Evolutionary conservation across 2,888 invertebrate species (phyloP).

Genomic region (Halictus quadricinctus): DNA sequence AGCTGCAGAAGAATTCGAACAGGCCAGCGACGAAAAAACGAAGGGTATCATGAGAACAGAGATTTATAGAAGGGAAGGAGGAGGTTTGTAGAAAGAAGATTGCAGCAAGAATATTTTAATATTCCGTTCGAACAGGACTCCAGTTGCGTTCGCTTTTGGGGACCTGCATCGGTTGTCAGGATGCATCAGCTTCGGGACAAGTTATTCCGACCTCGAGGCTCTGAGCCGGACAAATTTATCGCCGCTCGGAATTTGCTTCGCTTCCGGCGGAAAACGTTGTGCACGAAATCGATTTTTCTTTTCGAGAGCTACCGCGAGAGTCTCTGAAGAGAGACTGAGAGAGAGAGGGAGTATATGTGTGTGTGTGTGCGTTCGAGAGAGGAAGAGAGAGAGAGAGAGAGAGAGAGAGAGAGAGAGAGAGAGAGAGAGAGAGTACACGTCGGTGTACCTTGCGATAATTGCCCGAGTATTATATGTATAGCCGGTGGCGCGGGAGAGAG

Average conservation of each 20-base stretch:
- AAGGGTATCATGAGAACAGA: neutral
- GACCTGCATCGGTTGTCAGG: neutral
- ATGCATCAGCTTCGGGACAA: neutral
- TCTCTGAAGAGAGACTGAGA: neutral
- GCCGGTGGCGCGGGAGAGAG: conserved; percentile 28
- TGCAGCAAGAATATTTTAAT: neutral
- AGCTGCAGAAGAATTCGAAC: neutral
- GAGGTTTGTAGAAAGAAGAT: neutral
- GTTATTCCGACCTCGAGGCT: neutral
- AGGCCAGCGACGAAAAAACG: neutral
- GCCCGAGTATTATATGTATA: conserved; percentile 55
- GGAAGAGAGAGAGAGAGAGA: neutral
- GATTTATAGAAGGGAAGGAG: neutral
- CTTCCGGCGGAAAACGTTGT: neutral
- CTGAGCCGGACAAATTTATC: conserved; percentile 15
- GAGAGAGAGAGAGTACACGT: neutral
- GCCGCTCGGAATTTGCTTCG: conserved; percentile 6
- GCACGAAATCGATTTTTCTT: neutral
- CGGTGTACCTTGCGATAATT: conserved; percentile 58
- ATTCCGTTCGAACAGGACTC: neutral
- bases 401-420: neutral
- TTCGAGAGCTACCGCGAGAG: neutral
- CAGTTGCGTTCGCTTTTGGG: neutral
- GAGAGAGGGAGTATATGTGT: conserved; percentile 13
- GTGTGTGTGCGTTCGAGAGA: too few relatives aligned